Evolutionary conservation across 2,888 invertebrate species (phyloP).

Genomic region (Mesoligia furuncula): DNA sequence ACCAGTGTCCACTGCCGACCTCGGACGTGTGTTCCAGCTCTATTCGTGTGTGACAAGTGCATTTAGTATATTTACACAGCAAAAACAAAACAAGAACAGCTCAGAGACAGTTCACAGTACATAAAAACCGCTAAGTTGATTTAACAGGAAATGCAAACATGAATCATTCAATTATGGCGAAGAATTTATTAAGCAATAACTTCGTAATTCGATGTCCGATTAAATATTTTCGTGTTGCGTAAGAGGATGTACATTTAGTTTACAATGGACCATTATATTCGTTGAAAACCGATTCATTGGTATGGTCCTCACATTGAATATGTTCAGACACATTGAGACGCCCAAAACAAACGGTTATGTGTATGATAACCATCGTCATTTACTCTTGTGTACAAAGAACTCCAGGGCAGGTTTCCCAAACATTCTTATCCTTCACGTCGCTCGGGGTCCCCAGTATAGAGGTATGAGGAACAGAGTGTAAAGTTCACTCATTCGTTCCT

Average conservation of each 20-base stretch:
- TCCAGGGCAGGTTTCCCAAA: neutral
- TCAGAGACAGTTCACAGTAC: constrained; percentile 73
- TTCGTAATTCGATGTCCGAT: constrained; percentile 37
- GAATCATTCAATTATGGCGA: constrained; percentile 50
- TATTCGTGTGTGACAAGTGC: constrained; percentile 88
- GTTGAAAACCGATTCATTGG: constrained; percentile 49
- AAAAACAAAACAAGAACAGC: constrained; percentile 85
- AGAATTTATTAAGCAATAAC: constrained; percentile 56
- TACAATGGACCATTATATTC: constrained; percentile 57
- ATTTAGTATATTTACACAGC: constrained; percentile 89
- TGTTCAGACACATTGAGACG: constrained; percentile 21
- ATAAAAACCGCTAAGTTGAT: constrained; percentile 31
- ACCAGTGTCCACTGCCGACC: constrained; percentile 91
- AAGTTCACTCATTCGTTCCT: too few relatives aligned
- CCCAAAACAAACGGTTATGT: constrained; percentile 33
- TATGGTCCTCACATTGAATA: constrained; percentile 13
- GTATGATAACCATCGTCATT: neutral
- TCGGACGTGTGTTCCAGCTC: constrained; percentile 90
- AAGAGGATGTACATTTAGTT: constrained; percentile 45
- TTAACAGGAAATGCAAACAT: constrained; percentile 41
- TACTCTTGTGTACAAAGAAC: too few relatives aligned
- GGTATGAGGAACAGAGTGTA: neutral
- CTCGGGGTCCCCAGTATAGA: neutral
- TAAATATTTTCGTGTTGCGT: constrained; percentile 56
- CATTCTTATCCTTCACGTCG: neutral